Evolutionary conservation across 2,888 invertebrate species (phyloP), one percentile per base, ranked within the genome.

Genomic region (Lutraria lutraria): DNA sequence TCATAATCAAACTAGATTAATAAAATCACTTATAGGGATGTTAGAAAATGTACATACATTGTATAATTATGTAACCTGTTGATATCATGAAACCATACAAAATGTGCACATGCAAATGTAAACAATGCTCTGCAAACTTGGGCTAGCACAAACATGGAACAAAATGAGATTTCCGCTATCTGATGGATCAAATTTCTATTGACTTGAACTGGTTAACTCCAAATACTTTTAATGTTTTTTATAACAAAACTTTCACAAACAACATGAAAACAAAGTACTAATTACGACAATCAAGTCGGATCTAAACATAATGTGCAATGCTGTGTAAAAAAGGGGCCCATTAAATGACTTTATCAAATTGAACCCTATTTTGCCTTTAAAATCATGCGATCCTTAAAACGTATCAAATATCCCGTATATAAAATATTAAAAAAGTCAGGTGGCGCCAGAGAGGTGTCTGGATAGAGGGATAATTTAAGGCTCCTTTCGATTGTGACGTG

Each of bases 381-480:
- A 31, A 15, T 76, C 34, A n/a, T 83, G 16, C 52, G 68, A 34
- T 52, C 83, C 83, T 68, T 43, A 60, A n/a, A 84, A 80, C 31
- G 56, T 85, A 85, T 85, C 60, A 76, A 54, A 85, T 85, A 79
- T 60, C 85, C 68, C 10, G 19, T 34, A 84, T 76, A 76, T 76
- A 84, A 84, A 84, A 84, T 84, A 84, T 84, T 84, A 34, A 84
- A 68, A 84, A 29, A 60, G 54, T 80, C 43, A 79, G 82, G 53
- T 31, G 90, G 90, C 90, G 90, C 90, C 90, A 82, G 8, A 53
- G 19, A 72, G 88, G 88, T 90, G 90, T 88, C 81, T 81, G 60
- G 19, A 83, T 82, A 56, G 76, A 63, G 81, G 63, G 81, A 82
- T 91, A 91, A 91, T 91, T 85, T 80, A 52, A 81, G 89, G 87